Conservation (phyloP, 2,113 vertebrate genomes). For the Brachirus orientalis region DNA sequence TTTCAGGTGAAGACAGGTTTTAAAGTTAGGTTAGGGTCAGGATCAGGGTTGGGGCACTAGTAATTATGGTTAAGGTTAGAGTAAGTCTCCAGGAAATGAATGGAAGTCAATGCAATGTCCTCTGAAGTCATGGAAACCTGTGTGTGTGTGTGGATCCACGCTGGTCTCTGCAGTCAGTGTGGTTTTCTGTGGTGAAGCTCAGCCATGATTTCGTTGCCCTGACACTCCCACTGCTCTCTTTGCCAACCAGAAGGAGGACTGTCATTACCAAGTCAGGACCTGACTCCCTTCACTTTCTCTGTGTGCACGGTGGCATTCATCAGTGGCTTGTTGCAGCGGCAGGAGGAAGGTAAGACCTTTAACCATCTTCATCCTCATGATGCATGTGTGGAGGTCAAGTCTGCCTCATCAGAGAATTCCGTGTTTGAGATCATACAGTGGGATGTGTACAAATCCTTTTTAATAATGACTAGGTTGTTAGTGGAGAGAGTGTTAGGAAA, state of each 20-base stretch:
- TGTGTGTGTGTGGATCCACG: conserved; percentile 14
- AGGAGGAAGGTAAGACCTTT: conserved; percentile 46
- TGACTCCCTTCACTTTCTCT: conserved; percentile 45
- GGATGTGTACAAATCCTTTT: not conserved
- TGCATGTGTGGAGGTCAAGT: not conserved
- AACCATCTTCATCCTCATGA: not conserved
- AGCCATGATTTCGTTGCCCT: conserved; percentile 44
- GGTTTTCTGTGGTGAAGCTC: conserved; percentile 27
- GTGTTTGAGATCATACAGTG: not conserved
- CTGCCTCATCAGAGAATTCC: no score
- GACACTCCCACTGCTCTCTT: conserved; percentile 65
- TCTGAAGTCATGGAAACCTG: no score
- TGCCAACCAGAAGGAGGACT: conserved; percentile 63
- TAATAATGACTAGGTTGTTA: no score
- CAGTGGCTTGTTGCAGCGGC: conserved; percentile 25
- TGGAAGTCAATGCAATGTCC: no score
- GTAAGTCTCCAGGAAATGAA: no score
- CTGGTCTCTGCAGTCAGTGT: conserved; percentile 30
- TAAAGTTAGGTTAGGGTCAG: no score
- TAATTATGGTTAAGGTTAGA: no score
- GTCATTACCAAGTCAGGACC: conserved; percentile 33
- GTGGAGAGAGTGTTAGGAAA: no score
- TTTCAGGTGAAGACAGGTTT: no score
- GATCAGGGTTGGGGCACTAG: no score
- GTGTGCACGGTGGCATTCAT: conserved; percentile 30